Evolutionary conservation across 2,888 invertebrate species (phyloP), one percentile per base, ranked within the genome.

Genomic region (Agrotis puta): DNA sequence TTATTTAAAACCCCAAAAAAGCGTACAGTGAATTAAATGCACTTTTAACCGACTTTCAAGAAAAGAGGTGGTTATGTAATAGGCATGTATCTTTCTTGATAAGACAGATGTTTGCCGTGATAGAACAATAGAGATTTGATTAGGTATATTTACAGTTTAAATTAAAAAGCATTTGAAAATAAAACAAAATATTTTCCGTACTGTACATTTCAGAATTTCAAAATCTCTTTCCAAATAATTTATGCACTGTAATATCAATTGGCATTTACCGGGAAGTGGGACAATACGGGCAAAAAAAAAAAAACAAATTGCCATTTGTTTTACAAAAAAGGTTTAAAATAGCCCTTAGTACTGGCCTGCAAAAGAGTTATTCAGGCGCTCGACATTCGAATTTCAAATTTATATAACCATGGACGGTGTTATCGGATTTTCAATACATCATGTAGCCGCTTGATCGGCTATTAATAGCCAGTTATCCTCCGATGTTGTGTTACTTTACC

Each of bases 371-470:
- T 71, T 64, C 57, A 64, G 43, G n/a, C 54, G n/a, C 11, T 59
- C 66, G 13, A 58, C 39, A 47, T 51, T n/a, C 45, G 58, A 53
- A 63, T 72, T 68, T 54, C 24, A 68, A 70, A 76, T 76, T 65
- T 75, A 66, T 48, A 57, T 48, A 27, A 33, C 62, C 24, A n/a
- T 57, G 11, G 71, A 67, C 47, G 27, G 39, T 64, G 70, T 85
- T 71, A 77, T 80, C 72, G 70, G 58, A 57, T 76, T 79, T 74
- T 63, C 74, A 75, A 83, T 83, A 78, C 64, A 79, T 83, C 77
- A 75, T 83, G 70, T 70, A 71, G 65, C 53, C 62, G 64, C 64
- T 27, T 64, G 77, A 79, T 74, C 68, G 65, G 61, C 51, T 64
- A 77, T 82, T 82, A 77, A 82, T 85, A 64, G 61, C 53, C 75